phyloP scores from a whole-genome alignment of 2,113 vertebrate genomes.

The Phasianus colchicus region DNA sequence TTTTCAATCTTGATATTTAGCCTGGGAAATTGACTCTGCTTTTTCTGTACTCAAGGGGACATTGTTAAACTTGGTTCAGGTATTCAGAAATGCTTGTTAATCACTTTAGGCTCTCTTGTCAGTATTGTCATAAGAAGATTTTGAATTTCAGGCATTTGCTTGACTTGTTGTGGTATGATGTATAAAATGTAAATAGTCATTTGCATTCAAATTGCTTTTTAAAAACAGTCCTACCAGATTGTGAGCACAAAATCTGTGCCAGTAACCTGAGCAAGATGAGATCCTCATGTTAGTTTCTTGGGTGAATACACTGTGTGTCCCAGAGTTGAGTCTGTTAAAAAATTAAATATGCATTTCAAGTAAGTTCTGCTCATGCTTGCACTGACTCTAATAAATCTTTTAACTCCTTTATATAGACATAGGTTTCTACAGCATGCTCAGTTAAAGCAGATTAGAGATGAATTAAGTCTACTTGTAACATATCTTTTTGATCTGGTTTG shows the following conservation, averaged over 20 bases:
- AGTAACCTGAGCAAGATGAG: background rate
- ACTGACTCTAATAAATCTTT: background rate
- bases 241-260: background rate
- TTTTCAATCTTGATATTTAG: constrained; percentile 48
- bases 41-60: constrained; percentile 14
- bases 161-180: constrained; percentile 1
- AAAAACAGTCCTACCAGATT: background rate
- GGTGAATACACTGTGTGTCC: background rate
- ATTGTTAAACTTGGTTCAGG: constrained; percentile 9
- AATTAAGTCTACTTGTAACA: background rate
- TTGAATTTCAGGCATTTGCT: constrained; percentile 16
- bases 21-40: constrained; percentile 2
- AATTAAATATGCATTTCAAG: background rate
- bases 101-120: background rate
- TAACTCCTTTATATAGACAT: background rate
- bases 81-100: constrained; percentile 35
- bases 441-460: background rate
- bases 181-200: background rate
- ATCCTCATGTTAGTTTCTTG: background rate
- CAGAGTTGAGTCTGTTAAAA: background rate
- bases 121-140: background rate
- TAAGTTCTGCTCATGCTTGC: background rate
- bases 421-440: background rate
- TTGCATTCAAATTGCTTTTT: background rate
- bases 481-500: background rate